Conservation (phyloP, 2,797 vertebrate genomes). For the Silurus lanzhouensis region DNA sequence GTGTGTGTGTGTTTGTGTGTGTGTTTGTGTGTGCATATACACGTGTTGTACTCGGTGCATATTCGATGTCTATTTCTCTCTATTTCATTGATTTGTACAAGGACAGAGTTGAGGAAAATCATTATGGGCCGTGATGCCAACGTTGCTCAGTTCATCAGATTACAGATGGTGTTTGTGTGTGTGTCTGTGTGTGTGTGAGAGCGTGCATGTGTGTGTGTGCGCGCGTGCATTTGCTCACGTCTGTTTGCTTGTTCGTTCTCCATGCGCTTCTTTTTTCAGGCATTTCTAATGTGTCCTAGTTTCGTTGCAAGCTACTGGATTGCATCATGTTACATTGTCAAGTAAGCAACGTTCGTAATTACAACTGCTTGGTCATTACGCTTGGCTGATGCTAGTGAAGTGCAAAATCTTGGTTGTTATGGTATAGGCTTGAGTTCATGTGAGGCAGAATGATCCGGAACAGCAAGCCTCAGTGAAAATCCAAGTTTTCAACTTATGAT, state of each 20-base stretch:
- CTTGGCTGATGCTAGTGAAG: not conserved
- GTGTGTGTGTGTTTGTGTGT: not conserved
- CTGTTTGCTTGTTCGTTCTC: conserved; percentile 19
- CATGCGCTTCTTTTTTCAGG: conserved; percentile 17
- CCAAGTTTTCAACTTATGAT: not conserved
- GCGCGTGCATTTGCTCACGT: not conserved
- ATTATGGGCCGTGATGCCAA: conserved; percentile 46
- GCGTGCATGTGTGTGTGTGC: conserved; percentile 17
- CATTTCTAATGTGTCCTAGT: conserved; percentile 10
- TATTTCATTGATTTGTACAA: conserved; percentile 35
- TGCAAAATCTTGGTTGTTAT: conserved; percentile 4
- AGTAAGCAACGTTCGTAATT: not conserved
- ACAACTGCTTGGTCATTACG: not conserved
- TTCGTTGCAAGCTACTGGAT: not conserved
- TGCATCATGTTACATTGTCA: not conserved
- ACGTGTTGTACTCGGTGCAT: conserved; percentile 17
- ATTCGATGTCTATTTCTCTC: conserved; percentile 27
- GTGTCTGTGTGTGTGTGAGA: conserved; percentile 25
- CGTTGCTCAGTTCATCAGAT: conserved; percentile 47
- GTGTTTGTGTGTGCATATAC: not conserved
- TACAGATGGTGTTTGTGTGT: conserved; percentile 14
- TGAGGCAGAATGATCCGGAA: not conserved
- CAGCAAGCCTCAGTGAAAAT: not conserved
- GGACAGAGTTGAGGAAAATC: conserved; percentile 48
- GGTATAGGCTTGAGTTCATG: not conserved